A percentile compares a stretch with the other conserved stretches of the same genome.
These are phyloP conservation scores for Lordiphosa stackelbergi DNA, from an alignment of 1,140 invertebrate species.

Conservation along the genomic window DNA sequence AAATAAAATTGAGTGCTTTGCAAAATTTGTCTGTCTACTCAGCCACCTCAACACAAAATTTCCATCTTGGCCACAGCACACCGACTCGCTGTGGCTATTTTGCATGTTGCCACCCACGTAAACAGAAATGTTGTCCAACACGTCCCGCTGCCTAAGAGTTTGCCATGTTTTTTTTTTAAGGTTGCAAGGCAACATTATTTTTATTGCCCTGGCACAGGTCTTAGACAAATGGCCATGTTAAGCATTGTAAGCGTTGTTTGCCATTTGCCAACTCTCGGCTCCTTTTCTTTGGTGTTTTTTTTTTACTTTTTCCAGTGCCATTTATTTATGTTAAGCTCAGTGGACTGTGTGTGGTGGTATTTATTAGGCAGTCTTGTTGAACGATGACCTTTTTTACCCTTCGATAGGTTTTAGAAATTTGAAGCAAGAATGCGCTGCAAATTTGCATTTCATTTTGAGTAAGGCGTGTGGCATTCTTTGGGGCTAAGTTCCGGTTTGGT, in stretches of 20 bases:
- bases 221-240: conserved; percentile 37
- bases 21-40: conserved; percentile 18
- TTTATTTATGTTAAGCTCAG: conserved; percentile 11
- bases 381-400: conserved; percentile 10
- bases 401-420: conserved; percentile 11
- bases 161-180: conserved; percentile 38
- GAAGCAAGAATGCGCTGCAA: conserved; percentile 4
- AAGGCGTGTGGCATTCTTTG: conserved; percentile 4
- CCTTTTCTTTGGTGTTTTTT: conserved; percentile 1
- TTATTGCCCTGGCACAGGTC: conserved; percentile 26
- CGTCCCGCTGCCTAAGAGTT: conserved; percentile 20
- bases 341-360: not conserved
- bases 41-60: conserved; percentile 5
- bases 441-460: conserved; percentile 9
- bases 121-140: conserved; percentile 33
- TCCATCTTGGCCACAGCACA: conserved; percentile 5
- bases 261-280: conserved; percentile 15
- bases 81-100: conserved; percentile 6
- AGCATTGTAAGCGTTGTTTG: conserved; percentile 35
- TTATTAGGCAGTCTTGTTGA: not conserved
- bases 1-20: conserved; percentile 20
- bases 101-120: conserved; percentile 35
- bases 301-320: not conserved
- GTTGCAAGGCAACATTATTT: conserved; percentile 28
- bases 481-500: conserved; percentile 1